Evolutionary conservation across 30 jellyfish, hydroid and myxozoan genomes (phyloP).

Genomic region (Morbakka virulenta): DNA sequence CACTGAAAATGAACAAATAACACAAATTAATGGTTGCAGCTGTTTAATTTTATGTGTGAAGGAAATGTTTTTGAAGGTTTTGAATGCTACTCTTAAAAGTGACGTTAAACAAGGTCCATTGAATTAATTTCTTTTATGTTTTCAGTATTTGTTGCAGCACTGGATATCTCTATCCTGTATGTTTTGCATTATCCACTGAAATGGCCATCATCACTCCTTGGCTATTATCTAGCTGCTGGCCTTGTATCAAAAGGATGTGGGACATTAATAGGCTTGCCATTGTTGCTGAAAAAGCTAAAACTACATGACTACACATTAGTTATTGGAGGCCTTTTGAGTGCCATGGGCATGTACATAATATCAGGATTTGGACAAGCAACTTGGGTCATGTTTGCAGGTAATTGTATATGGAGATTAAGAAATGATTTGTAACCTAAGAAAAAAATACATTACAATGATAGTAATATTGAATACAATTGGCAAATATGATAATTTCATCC

Average conservation of each 20-base stretch:
- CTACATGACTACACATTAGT: conserved; percentile 61
- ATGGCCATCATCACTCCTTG: conserved; percentile 80
- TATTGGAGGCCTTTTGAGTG: conserved; percentile 32
- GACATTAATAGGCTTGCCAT: conserved; percentile 50
- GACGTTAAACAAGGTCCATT: no score
- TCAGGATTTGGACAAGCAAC: conserved; percentile 57
- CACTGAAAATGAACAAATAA: no score
- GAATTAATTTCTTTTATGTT: no score
- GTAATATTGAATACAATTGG: no score
- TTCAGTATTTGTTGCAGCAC: conserved; percentile 72
- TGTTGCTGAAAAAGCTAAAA: conserved; percentile 39
- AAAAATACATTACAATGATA: no score
- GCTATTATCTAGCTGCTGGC: conserved; percentile 61
- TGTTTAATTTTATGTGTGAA: no score
- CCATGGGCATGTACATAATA: conserved; percentile 26
- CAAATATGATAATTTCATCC: no score
- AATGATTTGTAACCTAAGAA: neutral
- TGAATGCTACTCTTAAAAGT: no score
- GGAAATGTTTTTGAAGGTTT: no score
- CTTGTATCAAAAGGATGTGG: conserved; percentile 65
- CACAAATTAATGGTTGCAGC: no score
- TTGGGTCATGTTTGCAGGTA: conserved; percentile 86
- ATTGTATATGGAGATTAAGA: conserved; percentile 2
- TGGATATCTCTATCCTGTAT: conserved; percentile 51
- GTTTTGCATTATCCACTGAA: conserved; percentile 73